These are phyloP conservation scores for Macquaria australasica DNA, from an alignment of 2,113 vertebrate genomes.

Conservation along the genomic window DNA sequence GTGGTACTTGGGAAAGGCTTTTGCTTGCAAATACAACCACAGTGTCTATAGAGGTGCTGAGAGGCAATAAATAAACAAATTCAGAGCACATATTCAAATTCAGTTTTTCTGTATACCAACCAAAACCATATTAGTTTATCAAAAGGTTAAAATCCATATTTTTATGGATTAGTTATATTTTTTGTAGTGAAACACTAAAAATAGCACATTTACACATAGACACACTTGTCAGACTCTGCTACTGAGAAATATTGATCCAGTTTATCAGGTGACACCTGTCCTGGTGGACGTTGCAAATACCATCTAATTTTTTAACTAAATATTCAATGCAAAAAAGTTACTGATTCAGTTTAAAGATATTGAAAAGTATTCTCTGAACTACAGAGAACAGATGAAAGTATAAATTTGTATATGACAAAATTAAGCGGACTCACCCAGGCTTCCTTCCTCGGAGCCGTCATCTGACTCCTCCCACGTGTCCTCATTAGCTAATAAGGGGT, in stretches of 20 bases:
- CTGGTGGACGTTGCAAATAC: not conserved
- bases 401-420: slow-evolving; percentile 7
- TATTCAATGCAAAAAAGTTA: not conserved
- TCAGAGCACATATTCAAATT: not conserved
- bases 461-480: slow-evolving; percentile 92
- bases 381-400: not conserved
- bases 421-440: slow-evolving; percentile 83
- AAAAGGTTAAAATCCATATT: not conserved
- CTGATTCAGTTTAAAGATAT: not conserved
- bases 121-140: not conserved
- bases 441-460: slow-evolving; percentile 88
- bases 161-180: not conserved
- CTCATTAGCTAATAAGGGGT: slow-evolving; percentile 91
- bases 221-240: not conserved
- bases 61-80: not conserved
- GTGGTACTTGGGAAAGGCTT: not conserved
- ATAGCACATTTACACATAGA: not conserved
- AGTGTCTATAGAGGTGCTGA: not conserved
- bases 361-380: not conserved
- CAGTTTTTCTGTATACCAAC: not conserved
- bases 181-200: not conserved
- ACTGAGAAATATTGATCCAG: not conserved
- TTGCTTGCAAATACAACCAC: not conserved
- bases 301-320: not conserved
- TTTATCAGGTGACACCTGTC: not conserved